Percentiles rank a stretch among this genome's conserved stretches.
phyloP scores from a whole-genome alignment of 2,888 invertebrate genomes.

The Cryptosula pallasiana region DNA sequence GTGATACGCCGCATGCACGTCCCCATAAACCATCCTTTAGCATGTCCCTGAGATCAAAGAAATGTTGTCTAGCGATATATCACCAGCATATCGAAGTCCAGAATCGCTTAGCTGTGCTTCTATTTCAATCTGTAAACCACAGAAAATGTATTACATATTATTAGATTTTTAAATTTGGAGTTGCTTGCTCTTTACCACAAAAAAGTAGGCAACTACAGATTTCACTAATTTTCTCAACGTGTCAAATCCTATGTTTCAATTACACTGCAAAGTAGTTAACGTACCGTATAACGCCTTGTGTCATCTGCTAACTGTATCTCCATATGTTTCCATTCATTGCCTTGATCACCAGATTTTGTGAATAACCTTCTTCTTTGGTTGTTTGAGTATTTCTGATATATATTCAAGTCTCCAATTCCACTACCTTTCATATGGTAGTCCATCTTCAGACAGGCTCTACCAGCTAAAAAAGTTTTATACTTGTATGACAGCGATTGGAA shows the following conservation, averaged over 20 bases:
- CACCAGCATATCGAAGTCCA: conserved; percentile 1
- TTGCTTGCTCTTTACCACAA: not conserved
- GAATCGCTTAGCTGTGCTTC: not conserved
- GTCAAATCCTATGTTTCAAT: too few species aligned
- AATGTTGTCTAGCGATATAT: conserved; percentile 12
- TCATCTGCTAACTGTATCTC: not conserved
- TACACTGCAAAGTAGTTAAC: too few species aligned
- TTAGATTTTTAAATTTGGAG: not conserved
- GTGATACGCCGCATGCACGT: not conserved
- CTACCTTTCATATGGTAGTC: conserved; percentile 10
- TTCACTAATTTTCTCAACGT: too few species aligned
- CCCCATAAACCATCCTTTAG: not conserved
- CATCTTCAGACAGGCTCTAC: not conserved
- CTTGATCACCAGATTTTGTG: not conserved
- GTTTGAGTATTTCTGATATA: not conserved
- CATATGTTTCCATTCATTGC: not conserved
- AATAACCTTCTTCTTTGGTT: not conserved
- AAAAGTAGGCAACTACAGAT: too few species aligned
- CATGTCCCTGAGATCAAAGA: not conserved
- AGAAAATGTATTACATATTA: not conserved
- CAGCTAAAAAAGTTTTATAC: not conserved
- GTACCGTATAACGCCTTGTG: not conserved
- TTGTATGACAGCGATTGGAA: too few species aligned
- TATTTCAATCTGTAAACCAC: conserved; percentile 14
- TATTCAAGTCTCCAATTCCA: not conserved